phyloP scores from a whole-genome alignment of 1,140 invertebrate species.

The Rhagoletis zephyria region DNA sequence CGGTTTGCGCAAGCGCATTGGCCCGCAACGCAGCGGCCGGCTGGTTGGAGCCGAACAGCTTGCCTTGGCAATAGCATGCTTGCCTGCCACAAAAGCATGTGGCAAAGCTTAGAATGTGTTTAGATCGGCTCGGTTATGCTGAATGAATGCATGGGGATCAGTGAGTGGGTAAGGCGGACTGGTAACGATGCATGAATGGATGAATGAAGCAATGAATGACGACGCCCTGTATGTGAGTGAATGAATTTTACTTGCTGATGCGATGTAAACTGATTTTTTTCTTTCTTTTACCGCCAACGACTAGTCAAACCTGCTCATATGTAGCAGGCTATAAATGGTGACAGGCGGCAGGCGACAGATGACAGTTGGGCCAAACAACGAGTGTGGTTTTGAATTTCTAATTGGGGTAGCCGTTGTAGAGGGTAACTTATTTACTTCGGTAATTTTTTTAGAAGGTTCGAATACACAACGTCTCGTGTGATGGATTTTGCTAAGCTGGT shows the following conservation, averaged over 20 bases:
- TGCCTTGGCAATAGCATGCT: neutral
- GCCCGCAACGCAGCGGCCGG: neutral
- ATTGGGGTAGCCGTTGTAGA: neutral
- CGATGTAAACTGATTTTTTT: neutral
- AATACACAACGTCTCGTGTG: too few species aligned
- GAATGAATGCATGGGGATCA: neutral
- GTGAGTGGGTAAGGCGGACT: too few species aligned
- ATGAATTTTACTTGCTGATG: slow-evolving; percentile 49
- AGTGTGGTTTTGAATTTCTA: slow-evolving; percentile 46
- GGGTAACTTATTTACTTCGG: neutral
- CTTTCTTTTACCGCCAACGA: neutral
- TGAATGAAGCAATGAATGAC: slow-evolving; percentile 34
- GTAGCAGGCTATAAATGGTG: slow-evolving; percentile 42
- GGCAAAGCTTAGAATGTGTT: slow-evolving; percentile 33
- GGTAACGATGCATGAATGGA: neutral
- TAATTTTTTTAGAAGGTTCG: too few species aligned
- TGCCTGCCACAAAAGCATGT: neutral
- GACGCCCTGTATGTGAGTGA: slow-evolving; percentile 8
- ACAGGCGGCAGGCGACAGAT: slow-evolving; percentile 49
- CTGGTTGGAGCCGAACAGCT: neutral
- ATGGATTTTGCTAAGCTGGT: too few species aligned
- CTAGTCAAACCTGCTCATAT: slow-evolving; percentile 14
- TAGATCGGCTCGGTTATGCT: neutral
- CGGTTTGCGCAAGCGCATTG: slow-evolving; percentile 59
- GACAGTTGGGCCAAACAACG: slow-evolving; percentile 37